Evolutionary conservation across 2,888 invertebrate genomes (phyloP), one percentile per base, ranked within the genome.

Genomic region (Drosophila emarginata): DNA sequence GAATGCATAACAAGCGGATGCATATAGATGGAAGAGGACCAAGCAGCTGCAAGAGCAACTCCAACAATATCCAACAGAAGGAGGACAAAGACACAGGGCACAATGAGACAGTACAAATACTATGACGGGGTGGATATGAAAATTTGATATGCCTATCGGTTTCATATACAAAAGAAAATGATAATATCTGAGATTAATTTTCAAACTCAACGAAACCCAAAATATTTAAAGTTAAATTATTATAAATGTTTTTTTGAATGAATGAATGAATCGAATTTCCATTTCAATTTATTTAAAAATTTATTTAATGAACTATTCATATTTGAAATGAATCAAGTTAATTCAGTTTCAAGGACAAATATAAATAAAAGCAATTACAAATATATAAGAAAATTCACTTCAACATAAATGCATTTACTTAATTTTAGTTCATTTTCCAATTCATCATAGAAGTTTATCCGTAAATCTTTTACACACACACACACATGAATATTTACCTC

Each of bases 1-100:
- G 80, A 54, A 54, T 87, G 84, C 82, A 87, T 87, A 84, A 84
- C 82, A 82, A 83, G 68, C 69, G 45, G 21, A 45, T 45, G 45
- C 45, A 45, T 11, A 4, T 11, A 9, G 21, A 45, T 45, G 18
- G 45, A 45, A 32, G 32, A 32, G 32, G 32, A 32, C 32, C 9
- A 32, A 71, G 72, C 45, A 15, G 54, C 23, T 23, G 26, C 51
- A 51, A 18, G 12, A 28, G 28, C 52, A 53, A 14, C 52, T 37
- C 21, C 9, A 57, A 23, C 39, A 57, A 57, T n/a, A 54, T 11
- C 14, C 9, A 14, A 9, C n/a, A 39, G 14, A 39, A 2, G 2
- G 14, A 14, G 14, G 14, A 14, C 39, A 6, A 26, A 26, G 26
- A 26, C 26, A 26, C 26, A 26, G 26, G 14, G 14, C 14, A n/a